These are phyloP conservation scores for Dryocosmus kuriphilus DNA, from an alignment of 2,888 invertebrate species.

Conservation along the genomic window DNA sequence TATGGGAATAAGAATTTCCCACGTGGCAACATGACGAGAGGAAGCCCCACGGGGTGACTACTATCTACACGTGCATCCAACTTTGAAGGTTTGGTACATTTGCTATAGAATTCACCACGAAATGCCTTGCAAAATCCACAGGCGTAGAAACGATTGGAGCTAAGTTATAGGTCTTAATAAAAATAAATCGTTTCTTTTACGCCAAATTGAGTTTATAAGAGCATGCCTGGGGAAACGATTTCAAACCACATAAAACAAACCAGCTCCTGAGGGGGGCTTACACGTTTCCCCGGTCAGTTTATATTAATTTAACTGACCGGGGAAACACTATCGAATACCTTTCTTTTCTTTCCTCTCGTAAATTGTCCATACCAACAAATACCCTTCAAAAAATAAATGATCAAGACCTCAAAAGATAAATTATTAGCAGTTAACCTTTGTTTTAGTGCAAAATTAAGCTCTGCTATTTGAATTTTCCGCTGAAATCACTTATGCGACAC, in stretches of 20 bases:
- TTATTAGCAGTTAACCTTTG: not conserved
- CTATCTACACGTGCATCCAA: slow-evolving; percentile 55
- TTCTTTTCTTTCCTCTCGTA: not conserved
- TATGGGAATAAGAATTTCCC: slow-evolving; percentile 17
- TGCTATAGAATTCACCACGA: slow-evolving; percentile 61
- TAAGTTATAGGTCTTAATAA: slow-evolving; percentile 59
- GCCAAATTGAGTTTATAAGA: slow-evolving; percentile 64
- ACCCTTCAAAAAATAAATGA: not conserved
- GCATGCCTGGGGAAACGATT: slow-evolving; percentile 52
- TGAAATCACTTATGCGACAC: not conserved
- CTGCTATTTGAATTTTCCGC: not conserved
- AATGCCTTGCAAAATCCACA: slow-evolving; percentile 51
- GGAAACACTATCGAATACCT: not conserved
- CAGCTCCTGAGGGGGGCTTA: not conserved
- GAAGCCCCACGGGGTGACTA: slow-evolving; percentile 24
- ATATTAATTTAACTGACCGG: not conserved
- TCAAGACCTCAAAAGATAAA: not conserved
- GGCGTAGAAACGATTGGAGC: slow-evolving; percentile 56
- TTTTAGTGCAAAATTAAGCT: not conserved
- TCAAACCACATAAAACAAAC: slow-evolving; percentile 45
- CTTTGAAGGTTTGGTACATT: slow-evolving; percentile 60
- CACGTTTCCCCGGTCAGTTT: not conserved
- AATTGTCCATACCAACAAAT: not conserved
- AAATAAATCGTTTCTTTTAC: slow-evolving; percentile 66
- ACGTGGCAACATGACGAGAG: slow-evolving; percentile 2